Evolutionary conservation across 2,113 vertebrate genomes (phyloP), one percentile per base, ranked within the genome.

Genomic region (Peromyscus californicus): DNA sequence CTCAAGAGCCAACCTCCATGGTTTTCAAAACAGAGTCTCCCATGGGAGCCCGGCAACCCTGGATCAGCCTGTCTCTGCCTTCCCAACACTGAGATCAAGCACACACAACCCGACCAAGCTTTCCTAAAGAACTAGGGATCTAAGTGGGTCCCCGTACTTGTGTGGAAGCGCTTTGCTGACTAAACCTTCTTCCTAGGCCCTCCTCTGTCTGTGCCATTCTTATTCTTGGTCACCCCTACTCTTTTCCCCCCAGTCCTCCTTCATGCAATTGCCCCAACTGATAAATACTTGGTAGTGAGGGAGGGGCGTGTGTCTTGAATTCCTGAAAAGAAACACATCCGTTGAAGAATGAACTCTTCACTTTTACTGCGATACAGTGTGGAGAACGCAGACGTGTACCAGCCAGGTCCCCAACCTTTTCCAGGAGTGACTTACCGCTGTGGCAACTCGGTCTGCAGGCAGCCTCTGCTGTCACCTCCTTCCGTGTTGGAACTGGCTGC

Each of bases 301-400:
- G 93, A 89, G 29, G 45, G 54, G 4, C 65, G 0, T 31, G 3
- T 76, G n/a, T 45, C 61, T 93, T 88, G 74, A 69, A 63, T 45
- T 86, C n/a, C 31, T 79, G 13, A 51, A 90, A 87, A 94, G 75
- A 83, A 94, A 33, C 57, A 51, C 1, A 74, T 69, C 67, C 57
- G 57, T 67, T 79, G 70, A 85, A 94, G 65, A 90, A 94, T 78
- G 88, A 95, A 51, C 94, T 70, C 69, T 24, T 17, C 85, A 78
- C 2, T 86, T 74, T 12, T 36, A 72, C 85, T 78, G 7, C 39
- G 89, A 70, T 74, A 54, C 16, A 90, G 54, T 24, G 54, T 72
- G 1, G 29, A 72, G 13, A 57, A 91, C 5, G 17, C 3, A 29
- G 26, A 54, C 12, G 67, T 75, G 24, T 0, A 42, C 24, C 48